Percentiles rank a stretch among this genome's conserved stretches.
Evolutionary conservation across 2,113 vertebrate genomes (phyloP).

Genomic region (Struthio camelus): DNA sequence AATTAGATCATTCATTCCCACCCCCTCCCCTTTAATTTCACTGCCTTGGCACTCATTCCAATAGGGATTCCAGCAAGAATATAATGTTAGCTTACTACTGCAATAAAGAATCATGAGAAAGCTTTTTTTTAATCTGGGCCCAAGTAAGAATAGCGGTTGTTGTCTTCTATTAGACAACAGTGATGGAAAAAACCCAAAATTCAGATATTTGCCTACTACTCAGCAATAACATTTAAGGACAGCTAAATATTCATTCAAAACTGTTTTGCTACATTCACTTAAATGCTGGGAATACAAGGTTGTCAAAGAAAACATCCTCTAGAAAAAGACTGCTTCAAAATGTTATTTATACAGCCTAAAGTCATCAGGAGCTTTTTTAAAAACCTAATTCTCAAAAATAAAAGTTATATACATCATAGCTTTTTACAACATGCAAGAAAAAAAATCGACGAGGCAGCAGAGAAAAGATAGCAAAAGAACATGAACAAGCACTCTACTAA

Average conservation of each 20-base stretch:
- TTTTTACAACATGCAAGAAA: neutral
- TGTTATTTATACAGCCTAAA: neutral
- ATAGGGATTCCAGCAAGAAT: neutral
- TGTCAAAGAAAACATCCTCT: neutral
- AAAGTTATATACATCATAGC: neutral
- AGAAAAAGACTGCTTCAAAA: neutral
- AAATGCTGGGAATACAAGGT: neutral
- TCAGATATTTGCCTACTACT: neutral
- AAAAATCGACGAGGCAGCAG: neutral
- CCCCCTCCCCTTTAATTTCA: neutral
- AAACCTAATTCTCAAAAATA: neutral
- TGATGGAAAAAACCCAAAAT: fast-evolving
- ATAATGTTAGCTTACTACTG: neutral
- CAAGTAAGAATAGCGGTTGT: fast-evolving
- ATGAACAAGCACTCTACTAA: neutral
- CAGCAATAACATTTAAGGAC: fast-evolving
- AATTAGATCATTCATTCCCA: neutral
- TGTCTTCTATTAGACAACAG: neutral
- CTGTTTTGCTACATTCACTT: neutral
- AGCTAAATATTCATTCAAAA: neutral
- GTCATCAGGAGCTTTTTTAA: neutral
- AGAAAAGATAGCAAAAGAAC: neutral
- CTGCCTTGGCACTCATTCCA: neutral
- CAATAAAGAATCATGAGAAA: neutral
- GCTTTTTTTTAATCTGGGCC: neutral